A percentile compares a stretch with the other conserved stretches of the same genome.
phyloP scores from a whole-genome alignment of 1,140 invertebrate species.

The Zaprionus vittiger region DNA sequence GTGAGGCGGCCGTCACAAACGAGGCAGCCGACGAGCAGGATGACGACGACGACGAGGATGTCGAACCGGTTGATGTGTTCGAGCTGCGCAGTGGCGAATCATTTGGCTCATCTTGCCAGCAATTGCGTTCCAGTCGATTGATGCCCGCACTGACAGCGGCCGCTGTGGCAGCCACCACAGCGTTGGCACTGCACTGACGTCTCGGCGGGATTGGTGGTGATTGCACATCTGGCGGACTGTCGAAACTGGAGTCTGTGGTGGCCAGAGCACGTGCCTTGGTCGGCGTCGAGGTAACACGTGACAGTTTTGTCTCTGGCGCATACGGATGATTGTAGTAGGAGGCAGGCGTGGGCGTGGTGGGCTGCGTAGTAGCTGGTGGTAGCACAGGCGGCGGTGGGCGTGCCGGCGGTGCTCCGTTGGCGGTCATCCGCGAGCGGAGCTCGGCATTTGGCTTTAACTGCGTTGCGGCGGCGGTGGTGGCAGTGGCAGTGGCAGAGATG shows the following conservation, averaged over 20 bases:
- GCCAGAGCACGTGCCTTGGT: slow-evolving; percentile 46
- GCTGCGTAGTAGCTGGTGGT: slow-evolving; percentile 18
- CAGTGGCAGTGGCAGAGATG: slow-evolving; percentile 35
- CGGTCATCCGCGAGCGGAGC: slow-evolving; percentile 35
- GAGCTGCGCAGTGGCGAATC: slow-evolving; percentile 63
- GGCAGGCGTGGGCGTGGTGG: slow-evolving; percentile 37
- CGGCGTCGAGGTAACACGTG: slow-evolving; percentile 61
- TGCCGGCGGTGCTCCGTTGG: slow-evolving; percentile 61
- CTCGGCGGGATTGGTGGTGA: slow-evolving; percentile 81
- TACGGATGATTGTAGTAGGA: slow-evolving; percentile 79
- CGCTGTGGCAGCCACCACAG: slow-evolving; percentile 71
- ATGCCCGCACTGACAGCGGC: slow-evolving; percentile 76
- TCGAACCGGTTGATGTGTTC: slow-evolving; percentile 54
- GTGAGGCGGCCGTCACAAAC: slow-evolving; percentile 76
- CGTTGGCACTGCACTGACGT: slow-evolving; percentile 66
- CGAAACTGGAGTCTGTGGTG: slow-evolving; percentile 70
- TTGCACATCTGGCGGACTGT: slow-evolving; percentile 77
- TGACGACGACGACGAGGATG: slow-evolving; percentile 62
- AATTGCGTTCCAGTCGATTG: slow-evolving; percentile 74
- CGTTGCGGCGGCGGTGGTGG: slow-evolving; percentile 35
- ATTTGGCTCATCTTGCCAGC: slow-evolving; percentile 68
- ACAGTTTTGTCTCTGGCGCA: slow-evolving; percentile 64
- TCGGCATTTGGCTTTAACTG: slow-evolving; percentile 80
- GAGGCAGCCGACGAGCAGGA: slow-evolving; percentile 74
- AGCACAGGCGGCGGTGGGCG: slow-evolving; percentile 66